These are phyloP conservation scores for Tethea ocularis DNA, from an alignment of 2,888 invertebrate genomes.

Conservation along the genomic window DNA sequence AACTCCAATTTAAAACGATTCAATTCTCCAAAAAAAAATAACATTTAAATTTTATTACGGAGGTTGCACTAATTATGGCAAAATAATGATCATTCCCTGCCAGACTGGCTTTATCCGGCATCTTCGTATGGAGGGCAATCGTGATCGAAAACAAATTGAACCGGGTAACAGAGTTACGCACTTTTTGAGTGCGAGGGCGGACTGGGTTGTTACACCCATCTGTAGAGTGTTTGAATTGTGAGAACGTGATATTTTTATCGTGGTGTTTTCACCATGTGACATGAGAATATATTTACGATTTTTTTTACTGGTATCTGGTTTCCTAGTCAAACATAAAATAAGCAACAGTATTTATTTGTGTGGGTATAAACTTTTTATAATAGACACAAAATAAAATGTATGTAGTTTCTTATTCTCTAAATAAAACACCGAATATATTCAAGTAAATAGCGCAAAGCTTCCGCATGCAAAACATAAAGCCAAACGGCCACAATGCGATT, in stretches of 20 bases:
- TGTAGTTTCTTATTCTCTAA: too few species aligned
- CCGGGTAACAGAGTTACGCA: slow-evolving; percentile 43
- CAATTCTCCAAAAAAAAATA: too few species aligned
- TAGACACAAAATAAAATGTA: too few species aligned
- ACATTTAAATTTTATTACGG: too few species aligned
- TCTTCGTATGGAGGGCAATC: slow-evolving; percentile 14
- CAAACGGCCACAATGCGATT: background rate
- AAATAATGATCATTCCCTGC: background rate
- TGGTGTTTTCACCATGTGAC: background rate
- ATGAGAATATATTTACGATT: background rate
- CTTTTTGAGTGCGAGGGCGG: slow-evolving; percentile 32
- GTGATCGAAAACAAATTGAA: slow-evolving; percentile 23
- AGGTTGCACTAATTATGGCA: background rate
- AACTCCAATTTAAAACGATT: too few species aligned
- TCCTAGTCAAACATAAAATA: too few species aligned
- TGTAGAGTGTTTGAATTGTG: background rate
- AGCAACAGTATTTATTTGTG: too few species aligned
- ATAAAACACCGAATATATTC: background rate
- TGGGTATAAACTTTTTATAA: too few species aligned
- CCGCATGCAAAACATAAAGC: slow-evolving; percentile 3
- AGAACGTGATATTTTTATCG: background rate
- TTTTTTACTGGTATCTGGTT: too few species aligned
- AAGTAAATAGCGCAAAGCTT: background rate
- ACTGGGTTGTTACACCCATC: too few species aligned
- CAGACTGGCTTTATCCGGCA: background rate